Base-by-base conservation (phyloP, 2,888 invertebrate genomes). In the Spisula subtruncata region DNA sequence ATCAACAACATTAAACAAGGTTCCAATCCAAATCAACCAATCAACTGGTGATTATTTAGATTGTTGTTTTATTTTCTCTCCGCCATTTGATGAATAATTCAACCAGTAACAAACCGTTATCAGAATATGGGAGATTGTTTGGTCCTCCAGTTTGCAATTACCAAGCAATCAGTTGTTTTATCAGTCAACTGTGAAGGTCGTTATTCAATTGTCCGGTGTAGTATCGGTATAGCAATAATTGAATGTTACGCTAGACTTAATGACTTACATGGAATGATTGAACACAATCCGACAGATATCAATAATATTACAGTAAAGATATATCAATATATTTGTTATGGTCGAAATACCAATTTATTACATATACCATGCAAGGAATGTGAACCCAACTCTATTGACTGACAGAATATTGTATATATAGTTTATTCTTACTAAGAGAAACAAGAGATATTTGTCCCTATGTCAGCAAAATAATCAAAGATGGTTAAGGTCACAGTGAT, bases 11-110 rank as follows among this genome's bases (percentile, higher is more conserved):
- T n/a, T n/a, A 4, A 66, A 66, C 25, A 66, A 66, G 5, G 12
- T 8, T 25, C 25, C 60, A 66, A 25, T 66, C n/a, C n/a, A 66
- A 66, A 66, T 6, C 60, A 25, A 25, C 25, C 25, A 25, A n/a
- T 6, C 60, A 25, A 25, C 25, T 6, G 8, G 8, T 66, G n/a
- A 66, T 66, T 66, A 66, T 66, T 66, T 66, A 10, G 25, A 66
- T n/a, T 66, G 60, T 25, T 25, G 60, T 66, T 66, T 66, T 2
- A 66, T 66, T 66, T 66, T 66, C 60, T 66, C 25, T 66, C 60
- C n/a, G 60, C 12, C 2, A 0, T 25, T 25, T 25, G 60, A 66
- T 66, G 12, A 66, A 66, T 66, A 25, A 66, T 66, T 66, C 12
- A n/a, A 66, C 25, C n/a, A 66, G 25, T n/a, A 12, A 20, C n/a